These are phyloP conservation scores for Myzus persicae DNA, from an alignment of 1,140 invertebrate species.

Conservation along the genomic window DNA sequence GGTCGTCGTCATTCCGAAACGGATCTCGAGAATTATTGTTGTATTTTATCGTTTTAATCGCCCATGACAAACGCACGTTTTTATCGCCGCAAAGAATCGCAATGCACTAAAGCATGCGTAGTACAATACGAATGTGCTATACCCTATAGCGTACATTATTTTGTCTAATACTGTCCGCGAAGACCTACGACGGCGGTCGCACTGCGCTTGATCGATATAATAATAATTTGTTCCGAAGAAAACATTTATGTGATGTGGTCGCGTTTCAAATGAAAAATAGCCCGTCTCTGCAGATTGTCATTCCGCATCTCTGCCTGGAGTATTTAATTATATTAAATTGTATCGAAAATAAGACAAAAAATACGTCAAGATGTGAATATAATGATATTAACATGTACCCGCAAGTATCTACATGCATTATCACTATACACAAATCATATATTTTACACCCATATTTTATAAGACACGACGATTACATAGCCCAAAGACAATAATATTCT, in stretches of 20 bases:
- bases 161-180: background rate
- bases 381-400: no score
- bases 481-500: background rate
- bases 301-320: background rate
- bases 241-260: background rate
- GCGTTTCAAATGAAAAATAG: background rate
- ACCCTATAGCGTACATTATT: no score
- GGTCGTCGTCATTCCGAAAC: background rate
- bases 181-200: background rate
- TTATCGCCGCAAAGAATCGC: background rate
- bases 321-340: background rate
- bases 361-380: background rate
- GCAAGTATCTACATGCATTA: no score
- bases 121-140: background rate
- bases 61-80: background rate
- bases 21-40: background rate
- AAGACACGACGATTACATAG: background rate
- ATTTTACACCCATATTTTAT: no score
- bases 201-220: background rate
- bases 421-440: background rate
- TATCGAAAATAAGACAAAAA: background rate
- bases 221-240: background rate
- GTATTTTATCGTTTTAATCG: background rate
- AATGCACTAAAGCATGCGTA: background rate
- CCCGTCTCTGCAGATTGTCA: no score